Percentiles rank a stretch among this genome's conserved stretches.
phyloP scores from a whole-genome alignment of 2,113 vertebrate species.

The Cepphus grylle region DNA sequence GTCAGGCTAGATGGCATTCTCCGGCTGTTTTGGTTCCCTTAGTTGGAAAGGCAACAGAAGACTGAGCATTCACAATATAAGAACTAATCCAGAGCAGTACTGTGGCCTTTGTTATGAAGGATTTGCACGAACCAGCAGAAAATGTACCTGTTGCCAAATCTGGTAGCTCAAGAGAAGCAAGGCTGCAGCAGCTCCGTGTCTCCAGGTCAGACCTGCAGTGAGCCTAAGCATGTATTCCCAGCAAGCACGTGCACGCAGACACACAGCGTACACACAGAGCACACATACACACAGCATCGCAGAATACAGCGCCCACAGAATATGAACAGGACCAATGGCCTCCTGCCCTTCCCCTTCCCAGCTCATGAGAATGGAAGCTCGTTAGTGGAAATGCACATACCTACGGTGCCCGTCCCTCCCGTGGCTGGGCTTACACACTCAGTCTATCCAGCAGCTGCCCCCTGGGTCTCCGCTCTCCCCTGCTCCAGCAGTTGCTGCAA shows the following conservation, averaged over 20 bases:
- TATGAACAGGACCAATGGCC: accelerated
- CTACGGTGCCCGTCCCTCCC: accelerated
- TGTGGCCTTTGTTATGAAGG: not conserved
- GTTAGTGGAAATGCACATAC: accelerated
- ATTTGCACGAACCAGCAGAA: not conserved
- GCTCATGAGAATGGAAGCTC: not conserved
- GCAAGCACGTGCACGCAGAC: accelerated
- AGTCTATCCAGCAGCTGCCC: not conserved
- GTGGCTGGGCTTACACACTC: accelerated
- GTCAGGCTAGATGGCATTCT: not conserved
- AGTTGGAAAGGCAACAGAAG: not conserved
- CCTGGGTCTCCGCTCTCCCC: not conserved
- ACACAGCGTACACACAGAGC: not conserved
- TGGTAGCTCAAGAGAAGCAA: not conserved
- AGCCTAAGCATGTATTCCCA: not conserved
- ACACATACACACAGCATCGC: no score
- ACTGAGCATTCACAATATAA: not conserved
- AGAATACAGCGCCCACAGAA: not conserved
- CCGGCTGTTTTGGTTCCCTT: not conserved
- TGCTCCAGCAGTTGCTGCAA: not conserved
- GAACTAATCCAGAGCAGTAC: not conserved
- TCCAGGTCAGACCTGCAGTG: accelerated
- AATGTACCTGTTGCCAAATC: not conserved
- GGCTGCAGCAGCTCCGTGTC: not conserved
- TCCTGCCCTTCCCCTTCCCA: not conserved